Evolutionary conservation across 2,797 vertebrate species (phyloP).

Genomic region (Oophaga sylvatica): DNA sequence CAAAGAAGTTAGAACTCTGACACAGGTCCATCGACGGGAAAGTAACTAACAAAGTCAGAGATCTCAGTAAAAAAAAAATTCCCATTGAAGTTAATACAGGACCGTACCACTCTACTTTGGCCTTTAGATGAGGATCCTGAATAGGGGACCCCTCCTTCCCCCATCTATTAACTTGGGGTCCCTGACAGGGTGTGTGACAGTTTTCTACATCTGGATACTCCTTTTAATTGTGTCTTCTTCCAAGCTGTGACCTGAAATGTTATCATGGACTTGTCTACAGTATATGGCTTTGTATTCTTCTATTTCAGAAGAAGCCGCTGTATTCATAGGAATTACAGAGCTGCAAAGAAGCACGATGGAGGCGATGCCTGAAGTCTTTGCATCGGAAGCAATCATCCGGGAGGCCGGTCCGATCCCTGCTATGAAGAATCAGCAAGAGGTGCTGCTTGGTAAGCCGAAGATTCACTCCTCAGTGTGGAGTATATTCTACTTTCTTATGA

Average conservation of each 20-base stretch:
- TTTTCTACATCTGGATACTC: too few relatives aligned
- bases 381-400: conserved; percentile 66
- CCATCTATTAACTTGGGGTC: too few relatives aligned
- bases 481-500: not conserved
- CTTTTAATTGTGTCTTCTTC: too few relatives aligned
- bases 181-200: too few relatives aligned
- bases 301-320: not conserved
- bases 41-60: too few relatives aligned
- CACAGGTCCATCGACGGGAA: too few relatives aligned
- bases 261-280: not conserved
- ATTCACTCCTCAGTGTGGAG: not conserved
- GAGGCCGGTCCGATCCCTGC: conserved; percentile 74
- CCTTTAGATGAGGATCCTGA: too few relatives aligned
- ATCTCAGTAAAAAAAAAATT: too few relatives aligned
- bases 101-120: too few relatives aligned
- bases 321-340: not conserved
- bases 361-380: conserved; percentile 67
- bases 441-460: conserved; percentile 76
- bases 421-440: conserved; percentile 67
- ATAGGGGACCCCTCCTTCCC: too few relatives aligned
- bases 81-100: too few relatives aligned
- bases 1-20: too few relatives aligned
- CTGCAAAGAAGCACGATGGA: conserved; percentile 72
- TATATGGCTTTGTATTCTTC: not conserved
- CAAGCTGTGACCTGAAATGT: not conserved